phyloP scores from a whole-genome alignment of 2,888 invertebrate species.

The Corbicula japonica region DNA sequence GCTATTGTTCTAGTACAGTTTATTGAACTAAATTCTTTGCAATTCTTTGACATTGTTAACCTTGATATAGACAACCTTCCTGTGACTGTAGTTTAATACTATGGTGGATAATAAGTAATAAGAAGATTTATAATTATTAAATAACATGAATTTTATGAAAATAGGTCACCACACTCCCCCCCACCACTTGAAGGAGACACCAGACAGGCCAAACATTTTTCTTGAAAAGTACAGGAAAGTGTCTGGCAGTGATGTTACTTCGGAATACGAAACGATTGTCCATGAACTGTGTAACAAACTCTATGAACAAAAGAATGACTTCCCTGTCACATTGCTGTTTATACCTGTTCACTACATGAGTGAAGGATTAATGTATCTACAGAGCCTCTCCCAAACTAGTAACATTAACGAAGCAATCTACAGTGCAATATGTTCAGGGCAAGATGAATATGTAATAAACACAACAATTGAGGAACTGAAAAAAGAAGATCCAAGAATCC shows the following conservation, averaged over 20 bases:
- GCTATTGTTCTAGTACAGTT: no score
- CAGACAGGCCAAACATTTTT: conserved; percentile 47
- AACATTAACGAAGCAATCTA: conserved; percentile 27
- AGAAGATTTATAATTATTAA: conserved; percentile 24
- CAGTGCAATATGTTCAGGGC: conserved; percentile 43
- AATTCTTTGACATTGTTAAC: no score
- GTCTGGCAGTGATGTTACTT: conserved; percentile 16
- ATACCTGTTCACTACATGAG: conserved; percentile 49
- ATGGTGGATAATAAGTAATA: conserved; percentile 22
- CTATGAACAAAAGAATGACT: conserved; percentile 23
- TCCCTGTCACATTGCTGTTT: conserved; percentile 45
- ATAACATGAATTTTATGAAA: conserved; percentile 11
- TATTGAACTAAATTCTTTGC: conserved; percentile 43
- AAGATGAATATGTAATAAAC: conserved; percentile 44
- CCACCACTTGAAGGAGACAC: no score
- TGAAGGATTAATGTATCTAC: conserved; percentile 30
- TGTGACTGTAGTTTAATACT: no score
- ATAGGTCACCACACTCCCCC: no score
- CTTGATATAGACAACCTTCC: no score
- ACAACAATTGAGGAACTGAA: conserved; percentile 33
- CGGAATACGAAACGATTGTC: conserved; percentile 45
- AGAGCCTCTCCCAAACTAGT: conserved; percentile 7
- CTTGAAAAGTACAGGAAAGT: conserved; percentile 24
- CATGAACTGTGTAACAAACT: conserved; percentile 43
- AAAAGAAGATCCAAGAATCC: conserved; percentile 29